Evolutionary conservation across 2,888 invertebrate genomes (phyloP).

Genomic region (Quadroppia sp.): DNA sequence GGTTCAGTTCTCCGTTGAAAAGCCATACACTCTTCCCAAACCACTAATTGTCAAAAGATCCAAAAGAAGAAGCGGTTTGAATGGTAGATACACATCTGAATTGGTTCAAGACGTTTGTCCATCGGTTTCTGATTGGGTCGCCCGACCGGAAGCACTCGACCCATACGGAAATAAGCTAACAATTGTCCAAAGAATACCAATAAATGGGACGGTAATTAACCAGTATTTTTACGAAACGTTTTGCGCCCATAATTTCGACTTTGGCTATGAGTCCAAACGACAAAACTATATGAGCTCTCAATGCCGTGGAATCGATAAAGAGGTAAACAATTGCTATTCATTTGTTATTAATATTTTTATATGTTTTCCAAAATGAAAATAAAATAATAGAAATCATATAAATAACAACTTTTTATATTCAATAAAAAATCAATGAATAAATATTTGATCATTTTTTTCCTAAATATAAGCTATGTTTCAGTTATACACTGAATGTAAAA

Average conservation of each 20-base stretch:
- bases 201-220: conserved; percentile 43
- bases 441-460: too few species aligned
- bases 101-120: conserved; percentile 44
- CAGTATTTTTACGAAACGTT: conserved; percentile 45
- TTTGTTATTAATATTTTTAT: background rate
- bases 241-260: conserved; percentile 39
- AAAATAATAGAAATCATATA: too few species aligned
- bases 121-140: conserved; percentile 44
- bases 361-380: too few species aligned
- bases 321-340: conserved; percentile 40
- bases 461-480: too few species aligned
- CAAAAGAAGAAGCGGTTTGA: background rate
- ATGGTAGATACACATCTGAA: background rate
- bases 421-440: too few species aligned
- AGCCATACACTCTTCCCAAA: conserved; percentile 1
- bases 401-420: too few species aligned
- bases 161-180: conserved; percentile 44
- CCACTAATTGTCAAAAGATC: background rate
- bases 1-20: conserved; percentile 20
- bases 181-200: conserved; percentile 43
- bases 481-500: too few species aligned
- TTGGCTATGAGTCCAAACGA: background rate
- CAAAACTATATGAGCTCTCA: conserved; percentile 27
- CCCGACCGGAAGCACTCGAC: conserved; percentile 43
- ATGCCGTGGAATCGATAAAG: conserved; percentile 45